phyloP scores from a whole-genome alignment of 2,113 vertebrate genomes.

The Misgurnus anguillicaudatus region DNA sequence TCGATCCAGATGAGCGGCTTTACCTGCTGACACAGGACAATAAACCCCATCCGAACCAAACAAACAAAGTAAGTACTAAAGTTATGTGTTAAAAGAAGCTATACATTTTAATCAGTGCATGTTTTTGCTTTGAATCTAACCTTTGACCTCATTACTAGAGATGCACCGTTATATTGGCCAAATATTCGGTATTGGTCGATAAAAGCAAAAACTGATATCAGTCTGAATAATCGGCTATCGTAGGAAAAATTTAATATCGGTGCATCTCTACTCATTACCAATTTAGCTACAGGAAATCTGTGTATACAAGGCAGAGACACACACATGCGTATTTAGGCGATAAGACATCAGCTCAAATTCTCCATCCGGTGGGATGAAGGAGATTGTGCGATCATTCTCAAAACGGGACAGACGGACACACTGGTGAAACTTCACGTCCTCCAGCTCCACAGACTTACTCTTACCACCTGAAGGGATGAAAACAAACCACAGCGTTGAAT shows the following conservation, averaged over 20 bases:
- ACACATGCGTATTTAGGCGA: slow-evolving; percentile 80
- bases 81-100: too few relatives aligned
- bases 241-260: too few relatives aligned
- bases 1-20: slow-evolving; percentile 99
- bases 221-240: too few relatives aligned
- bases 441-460: slow-evolving; percentile 82
- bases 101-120: too few relatives aligned
- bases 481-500: background rate
- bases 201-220: too few relatives aligned
- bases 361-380: slow-evolving; percentile 81
- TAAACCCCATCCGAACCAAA: background rate
- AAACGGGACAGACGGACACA: slow-evolving; percentile 83
- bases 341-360: slow-evolving; percentile 86
- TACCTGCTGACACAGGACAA: slow-evolving; percentile 73
- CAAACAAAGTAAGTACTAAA: too few relatives aligned
- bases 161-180: too few relatives aligned
- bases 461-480: slow-evolving; percentile 72
- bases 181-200: too few relatives aligned
- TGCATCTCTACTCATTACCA: too few relatives aligned
- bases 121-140: too few relatives aligned
- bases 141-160: too few relatives aligned
- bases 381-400: slow-evolving; percentile 83
- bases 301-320: slow-evolving; percentile 38
- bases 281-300: too few relatives aligned
- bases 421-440: slow-evolving; percentile 85